phyloP scores from a whole-genome alignment of 1,140 invertebrate genomes.

The Drosophila aff. region DNA sequence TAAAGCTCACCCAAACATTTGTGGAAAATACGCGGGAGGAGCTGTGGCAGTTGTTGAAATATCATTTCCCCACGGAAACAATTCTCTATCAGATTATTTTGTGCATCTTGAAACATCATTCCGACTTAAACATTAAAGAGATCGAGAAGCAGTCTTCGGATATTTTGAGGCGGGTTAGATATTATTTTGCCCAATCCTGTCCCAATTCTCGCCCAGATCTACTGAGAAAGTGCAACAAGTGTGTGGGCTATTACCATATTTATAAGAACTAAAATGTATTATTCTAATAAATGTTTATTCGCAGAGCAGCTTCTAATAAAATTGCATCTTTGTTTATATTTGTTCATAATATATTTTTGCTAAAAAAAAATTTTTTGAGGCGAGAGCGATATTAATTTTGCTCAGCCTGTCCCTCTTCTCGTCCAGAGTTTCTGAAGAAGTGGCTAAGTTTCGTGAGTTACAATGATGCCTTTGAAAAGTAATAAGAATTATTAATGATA shows the following conservation, averaged over 20 bases:
- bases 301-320: neutral
- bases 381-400: too few relatives aligned
- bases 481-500: too few relatives aligned
- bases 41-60: conserved; percentile 1
- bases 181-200: neutral
- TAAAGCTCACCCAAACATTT: conserved; percentile 10
- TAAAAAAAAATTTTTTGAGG: too few relatives aligned
- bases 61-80: conserved; percentile 16
- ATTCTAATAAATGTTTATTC: neutral
- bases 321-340: neutral
- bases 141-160: conserved; percentile 10
- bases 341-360: neutral
- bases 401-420: too few relatives aligned
- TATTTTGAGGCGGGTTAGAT: conserved; percentile 18
- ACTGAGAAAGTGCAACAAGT: conserved; percentile 7
- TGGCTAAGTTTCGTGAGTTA: too few relatives aligned
- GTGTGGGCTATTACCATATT: conserved; percentile 10
- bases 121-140: neutral
- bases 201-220: conserved; percentile 3
- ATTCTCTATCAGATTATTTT: conserved; percentile 17
- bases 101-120: conserved; percentile 2
- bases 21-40: conserved; percentile 9
- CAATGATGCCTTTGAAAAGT: too few relatives aligned
- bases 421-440: too few relatives aligned
- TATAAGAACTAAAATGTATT: neutral